Percentiles rank a stretch among this genome's conserved stretches.
Conservation (phyloP, 2,113 vertebrate genomes). For the Etheostoma cragini region DNA sequence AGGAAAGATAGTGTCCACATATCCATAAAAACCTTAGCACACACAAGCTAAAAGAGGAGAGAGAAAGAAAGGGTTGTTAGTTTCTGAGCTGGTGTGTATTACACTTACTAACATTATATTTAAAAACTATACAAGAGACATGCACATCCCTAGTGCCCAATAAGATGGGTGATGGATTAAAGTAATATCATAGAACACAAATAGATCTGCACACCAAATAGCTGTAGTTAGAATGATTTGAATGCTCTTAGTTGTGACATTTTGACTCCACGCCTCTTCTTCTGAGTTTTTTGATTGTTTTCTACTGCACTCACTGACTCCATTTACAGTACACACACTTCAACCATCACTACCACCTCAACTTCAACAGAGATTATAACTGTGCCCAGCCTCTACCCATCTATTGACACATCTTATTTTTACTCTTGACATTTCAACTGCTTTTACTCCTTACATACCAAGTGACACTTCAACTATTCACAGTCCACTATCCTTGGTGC, state of each 20-base stretch:
- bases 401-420: too few relatives aligned
- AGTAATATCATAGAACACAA: too few relatives aligned
- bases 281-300: too few relatives aligned
- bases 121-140: too few relatives aligned
- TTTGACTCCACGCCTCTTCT: too few relatives aligned
- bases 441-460: not conserved
- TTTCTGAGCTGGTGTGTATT: not conserved
- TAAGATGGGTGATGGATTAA: too few relatives aligned
- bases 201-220: too few relatives aligned
- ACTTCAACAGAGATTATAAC: not conserved
- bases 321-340: conserved; percentile 3
- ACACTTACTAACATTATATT: not conserved
- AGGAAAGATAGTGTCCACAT: conserved; percentile 47
- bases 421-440: not conserved
- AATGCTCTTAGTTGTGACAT: too few relatives aligned
- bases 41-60: conserved; percentile 1
- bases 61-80: not conserved
- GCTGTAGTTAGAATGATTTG: too few relatives aligned
- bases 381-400: not conserved
- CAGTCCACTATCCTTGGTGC: too few relatives aligned
- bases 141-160: too few relatives aligned
- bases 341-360: not conserved
- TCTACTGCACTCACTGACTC: not conserved
- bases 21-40: conserved; percentile 20
- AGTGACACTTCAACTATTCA: not conserved